Evolutionary conservation across 2,888 invertebrate species (phyloP), one percentile per base, ranked within the genome.

Genomic region (Eupithecia vulgata): DNA sequence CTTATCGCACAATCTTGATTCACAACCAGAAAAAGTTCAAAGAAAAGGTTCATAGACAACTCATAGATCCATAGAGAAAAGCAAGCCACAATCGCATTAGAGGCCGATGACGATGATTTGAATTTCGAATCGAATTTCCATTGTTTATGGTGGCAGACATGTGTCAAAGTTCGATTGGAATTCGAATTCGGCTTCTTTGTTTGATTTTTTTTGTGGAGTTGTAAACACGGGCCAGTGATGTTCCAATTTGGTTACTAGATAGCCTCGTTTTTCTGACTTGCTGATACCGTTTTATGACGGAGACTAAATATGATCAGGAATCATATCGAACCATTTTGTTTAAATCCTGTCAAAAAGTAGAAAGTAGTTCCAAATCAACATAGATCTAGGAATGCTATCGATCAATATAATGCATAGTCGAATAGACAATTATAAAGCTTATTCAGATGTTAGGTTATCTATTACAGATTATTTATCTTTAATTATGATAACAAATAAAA

Each of bases 131-230:
- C 91, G 94, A 92, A 91, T 93, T 93, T 92, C 91, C 90, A 94
- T 94, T 94, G 94, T 94, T 94, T 94, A 93, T 94, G 93, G 94
- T 94, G 94, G 94, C 94, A 94, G 94, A 93, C 94, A 94, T 94
- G 93, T 94, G 94, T 94, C 94, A 94, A 93, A 94, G 94, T 94
- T 94, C 94, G 93, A 94, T 92, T 91, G 92, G 94, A 93, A 94
- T 93, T 94, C 91, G 91, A 93, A 94, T 93, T 94, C 94, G 94
- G 94, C 93, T 91, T 87, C 92, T 94, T 94, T 94, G 94, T 94
- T 90, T 87, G 81, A 85, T 85, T 87, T 90, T 90, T 93, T 94
- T 92, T 92, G 90, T 91, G 88, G 91, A 92, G 91, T 93, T 94
- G 94, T 94, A 94, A 94, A 94, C 94, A 94, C 86, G 91, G 91